Evolutionary conservation across 1,140 invertebrate species (phyloP).

Genomic region (Ganaspis sp.): DNA sequence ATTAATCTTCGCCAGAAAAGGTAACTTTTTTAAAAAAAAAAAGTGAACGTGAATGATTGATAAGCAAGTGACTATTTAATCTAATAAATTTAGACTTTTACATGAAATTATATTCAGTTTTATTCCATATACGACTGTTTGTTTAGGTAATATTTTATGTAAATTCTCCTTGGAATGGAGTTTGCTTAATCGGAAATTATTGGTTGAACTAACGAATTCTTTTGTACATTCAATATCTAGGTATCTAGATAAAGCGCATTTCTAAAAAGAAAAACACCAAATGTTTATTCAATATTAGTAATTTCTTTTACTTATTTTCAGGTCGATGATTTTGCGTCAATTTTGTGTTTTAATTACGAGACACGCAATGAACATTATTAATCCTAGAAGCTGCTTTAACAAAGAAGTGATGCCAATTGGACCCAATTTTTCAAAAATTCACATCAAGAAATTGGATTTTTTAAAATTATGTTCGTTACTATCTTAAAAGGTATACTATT

Average conservation of each 20-base stretch:
- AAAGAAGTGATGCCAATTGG: too few species aligned
- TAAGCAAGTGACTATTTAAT: too few species aligned
- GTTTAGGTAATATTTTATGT: background rate
- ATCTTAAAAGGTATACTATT: too few species aligned
- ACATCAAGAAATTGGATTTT: too few species aligned
- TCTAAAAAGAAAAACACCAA: background rate
- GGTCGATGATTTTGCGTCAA: background rate
- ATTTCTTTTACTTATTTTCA: background rate
- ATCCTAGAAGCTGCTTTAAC: too few species aligned
- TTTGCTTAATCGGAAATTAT: background rate
- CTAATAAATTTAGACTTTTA: background rate
- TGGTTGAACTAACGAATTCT: background rate
- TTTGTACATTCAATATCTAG: background rate
- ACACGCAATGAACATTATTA: too few species aligned
- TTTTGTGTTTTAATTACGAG: background rate
- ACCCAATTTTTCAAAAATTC: too few species aligned
- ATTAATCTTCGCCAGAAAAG: too few species aligned
- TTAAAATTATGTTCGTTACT: too few species aligned
- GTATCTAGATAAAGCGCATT: background rate
- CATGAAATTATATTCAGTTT: background rate
- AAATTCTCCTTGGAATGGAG: background rate
- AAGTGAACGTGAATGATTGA: background rate
- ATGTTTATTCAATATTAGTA: background rate
- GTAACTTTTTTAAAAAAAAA: background rate
- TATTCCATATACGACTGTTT: slow-evolving; percentile 1